Evolutionary conservation across 92 coral and sea anemone genomes (phyloP), one percentile per base, ranked within the genome.

Genomic region (Hydrozoanthus gracilis): DNA sequence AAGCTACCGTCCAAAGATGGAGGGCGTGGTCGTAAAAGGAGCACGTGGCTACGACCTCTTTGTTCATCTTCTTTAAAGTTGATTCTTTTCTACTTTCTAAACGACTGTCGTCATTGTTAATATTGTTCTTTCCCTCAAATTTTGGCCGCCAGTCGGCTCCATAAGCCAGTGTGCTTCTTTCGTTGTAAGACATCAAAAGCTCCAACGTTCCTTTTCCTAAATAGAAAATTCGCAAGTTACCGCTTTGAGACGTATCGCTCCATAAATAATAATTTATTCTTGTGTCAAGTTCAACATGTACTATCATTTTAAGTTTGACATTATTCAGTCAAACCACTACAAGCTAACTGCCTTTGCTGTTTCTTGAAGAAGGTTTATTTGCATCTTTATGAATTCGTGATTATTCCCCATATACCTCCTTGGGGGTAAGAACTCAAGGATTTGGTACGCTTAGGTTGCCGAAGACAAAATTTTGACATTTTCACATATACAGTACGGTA

Each of bases 1-100:
- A 78, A 66, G 44, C 4, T 16, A 95, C 92, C 71, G 87, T 88
- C 99, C 99, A 95, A 66, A 97, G 82, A 70, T 97, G 95, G 20
- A 97, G 92, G 61, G 92, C 73, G 72, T 96, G 99, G 78, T 96
- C 98, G 89, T 96, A 96, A 90, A 96, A 96, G 54, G 99, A 96
- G 79, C 99, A 96, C 51, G 99, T 96, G 58, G 97, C 98, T 15
- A 96, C 48, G n/a, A 93, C 86, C 84, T 62, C 55, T 6, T 47
- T 74, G 17, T 8, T 44, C 48, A 67, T 83, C 79, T n/a, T 62
- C 83, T 48, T 84, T 15, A 54, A 7, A 2, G 73, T 52, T n/a
- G 45, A 46, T 14, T 8, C 18, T n/a, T 52, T 17, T 6, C 51
- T 46, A 15, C 7, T 47, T 60, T 55, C 52, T 44, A 49, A 52